Evolutionary conservation across 2,888 invertebrate genomes (phyloP).

Genomic region (Cryptocephalus primarius): DNA sequence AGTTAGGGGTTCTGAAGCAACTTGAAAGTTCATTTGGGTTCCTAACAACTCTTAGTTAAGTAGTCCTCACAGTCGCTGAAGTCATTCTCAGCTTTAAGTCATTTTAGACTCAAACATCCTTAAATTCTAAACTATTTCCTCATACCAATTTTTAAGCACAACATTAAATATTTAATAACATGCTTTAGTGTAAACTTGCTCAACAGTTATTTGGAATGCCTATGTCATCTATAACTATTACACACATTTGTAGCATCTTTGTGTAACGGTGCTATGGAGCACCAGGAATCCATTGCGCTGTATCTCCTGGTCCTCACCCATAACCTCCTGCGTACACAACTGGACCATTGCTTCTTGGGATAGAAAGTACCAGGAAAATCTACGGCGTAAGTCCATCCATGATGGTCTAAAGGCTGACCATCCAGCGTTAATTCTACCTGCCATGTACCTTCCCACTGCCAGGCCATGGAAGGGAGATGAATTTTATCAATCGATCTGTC

Average conservation of each 20-base stretch:
- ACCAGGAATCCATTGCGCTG: slow-evolving; percentile 86
- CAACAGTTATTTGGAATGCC: not conserved
- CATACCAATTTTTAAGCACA: too few species aligned
- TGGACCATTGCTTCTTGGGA: slow-evolving; percentile 76
- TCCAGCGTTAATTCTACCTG: slow-evolving; percentile 68
- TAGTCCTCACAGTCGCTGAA: too few species aligned
- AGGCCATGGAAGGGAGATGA: slow-evolving; percentile 82
- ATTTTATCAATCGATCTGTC: slow-evolving; percentile 73
- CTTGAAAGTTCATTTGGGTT: too few species aligned
- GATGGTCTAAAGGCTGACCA: slow-evolving; percentile 78
- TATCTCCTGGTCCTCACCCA: slow-evolving; percentile 84
- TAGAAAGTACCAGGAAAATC: slow-evolving; percentile 82
- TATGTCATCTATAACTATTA: not conserved
- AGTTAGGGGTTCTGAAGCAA: too few species aligned
- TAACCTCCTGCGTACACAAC: slow-evolving; percentile 78
- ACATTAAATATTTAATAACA: too few species aligned
- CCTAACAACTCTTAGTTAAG: too few species aligned
- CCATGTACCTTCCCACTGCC: slow-evolving; percentile 97
- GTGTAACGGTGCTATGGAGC: slow-evolving; percentile 78
- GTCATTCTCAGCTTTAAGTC: too few species aligned
- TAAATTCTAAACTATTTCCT: too few species aligned
- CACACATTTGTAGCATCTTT: slow-evolving; percentile 70
- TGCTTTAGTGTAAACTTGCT: too few species aligned
- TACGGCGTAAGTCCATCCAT: slow-evolving; percentile 89
- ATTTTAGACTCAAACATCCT: too few species aligned